Evolutionary conservation across 2,888 invertebrate genomes (phyloP).

Genomic region (Eupeodes latifasciatus): DNA sequence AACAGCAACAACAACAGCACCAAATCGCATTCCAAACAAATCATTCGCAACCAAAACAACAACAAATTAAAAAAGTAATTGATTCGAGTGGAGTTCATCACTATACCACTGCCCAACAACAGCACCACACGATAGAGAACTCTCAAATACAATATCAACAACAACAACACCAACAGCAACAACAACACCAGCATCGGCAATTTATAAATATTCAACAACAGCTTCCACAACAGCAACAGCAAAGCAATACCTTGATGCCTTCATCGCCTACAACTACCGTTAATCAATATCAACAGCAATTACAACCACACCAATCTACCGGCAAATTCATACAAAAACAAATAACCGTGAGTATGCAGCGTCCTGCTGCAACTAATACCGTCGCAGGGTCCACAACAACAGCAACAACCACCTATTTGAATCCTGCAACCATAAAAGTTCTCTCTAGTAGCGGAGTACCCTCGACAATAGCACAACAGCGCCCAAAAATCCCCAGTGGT

Average conservation of each 20-base stretch:
- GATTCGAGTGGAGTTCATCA: slow-evolving; percentile 53
- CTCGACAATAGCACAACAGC: slow-evolving; percentile 83
- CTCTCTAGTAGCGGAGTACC: slow-evolving; percentile 82
- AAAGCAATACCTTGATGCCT: slow-evolving; percentile 77
- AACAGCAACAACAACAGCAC: slow-evolving; percentile 77
- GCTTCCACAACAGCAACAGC: slow-evolving; percentile 73
- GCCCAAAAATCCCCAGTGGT: slow-evolving; percentile 82
- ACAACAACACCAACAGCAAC: slow-evolving; percentile 77
- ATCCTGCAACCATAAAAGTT: slow-evolving; percentile 78
- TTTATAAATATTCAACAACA: slow-evolving; percentile 73
- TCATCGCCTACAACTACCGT: slow-evolving; percentile 68
- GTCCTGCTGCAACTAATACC: slow-evolving; percentile 77
- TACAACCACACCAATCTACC: slow-evolving; percentile 72
- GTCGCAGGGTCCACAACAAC: slow-evolving; percentile 75
- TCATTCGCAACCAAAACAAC: slow-evolving; percentile 69
- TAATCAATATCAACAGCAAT: slow-evolving; percentile 78
- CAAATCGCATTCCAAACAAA: slow-evolving; percentile 73
- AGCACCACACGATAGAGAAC: slow-evolving; percentile 75
- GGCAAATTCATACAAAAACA: slow-evolving; percentile 82
- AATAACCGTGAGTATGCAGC: slow-evolving; percentile 82
- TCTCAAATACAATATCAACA: slow-evolving; percentile 80
- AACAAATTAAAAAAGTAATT: slow-evolving; percentile 60
- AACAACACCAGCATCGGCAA: slow-evolving; percentile 76
- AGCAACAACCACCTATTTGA: slow-evolving; percentile 59
- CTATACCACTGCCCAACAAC: slow-evolving; percentile 77